A percentile compares a stretch with the other conserved stretches of the same genome.
Evolutionary conservation across 1,140 invertebrate species (phyloP).

Genomic region (Drosophila seguyi): DNA sequence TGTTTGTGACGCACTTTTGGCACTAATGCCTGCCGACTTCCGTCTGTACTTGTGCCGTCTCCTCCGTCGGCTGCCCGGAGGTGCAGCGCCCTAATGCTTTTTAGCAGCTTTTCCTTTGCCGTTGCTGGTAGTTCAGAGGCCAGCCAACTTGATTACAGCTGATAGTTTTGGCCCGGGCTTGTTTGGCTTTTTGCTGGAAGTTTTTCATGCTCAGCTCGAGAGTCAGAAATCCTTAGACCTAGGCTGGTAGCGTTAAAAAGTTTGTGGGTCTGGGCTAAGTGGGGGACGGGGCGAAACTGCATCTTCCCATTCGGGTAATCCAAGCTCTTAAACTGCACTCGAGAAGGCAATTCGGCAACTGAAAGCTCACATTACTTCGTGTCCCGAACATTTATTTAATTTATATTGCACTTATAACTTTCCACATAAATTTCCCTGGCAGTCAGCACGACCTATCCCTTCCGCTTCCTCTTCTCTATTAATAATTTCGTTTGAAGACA

Average conservation of each 20-base stretch:
- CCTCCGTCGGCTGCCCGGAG: slow-evolving; percentile 29
- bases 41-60: slow-evolving; percentile 57
- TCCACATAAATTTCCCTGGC: slow-evolving; percentile 63
- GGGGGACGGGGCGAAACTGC: slow-evolving; percentile 6
- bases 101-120: slow-evolving; percentile 73
- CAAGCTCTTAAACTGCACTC: slow-evolving; percentile 8
- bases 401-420: slow-evolving; percentile 78
- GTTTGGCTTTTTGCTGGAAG: slow-evolving; percentile 42
- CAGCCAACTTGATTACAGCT: slow-evolving; percentile 79
- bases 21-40: slow-evolving; percentile 81
- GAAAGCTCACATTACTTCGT: slow-evolving; percentile 55
- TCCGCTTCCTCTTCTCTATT: slow-evolving; percentile 51
- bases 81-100: slow-evolving; percentile 72
- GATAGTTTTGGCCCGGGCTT: slow-evolving; percentile 63
- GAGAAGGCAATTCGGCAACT: not conserved
- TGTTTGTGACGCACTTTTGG: slow-evolving; percentile 81
- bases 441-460: slow-evolving; percentile 48
- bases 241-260: slow-evolving; percentile 25
- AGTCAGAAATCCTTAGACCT: slow-evolving; percentile 58
- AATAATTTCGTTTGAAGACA: slow-evolving; percentile 70
- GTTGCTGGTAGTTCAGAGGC: slow-evolving; percentile 38
- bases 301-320: slow-evolving; percentile 10
- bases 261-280: slow-evolving; percentile 11
- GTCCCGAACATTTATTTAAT: slow-evolving; percentile 54
- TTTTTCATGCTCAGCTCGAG: slow-evolving; percentile 33